Percentiles rank a stretch among this genome's conserved stretches.
phyloP scores from a whole-genome alignment of 2,888 invertebrate genomes.

The Cremastinae sp. region DNA sequence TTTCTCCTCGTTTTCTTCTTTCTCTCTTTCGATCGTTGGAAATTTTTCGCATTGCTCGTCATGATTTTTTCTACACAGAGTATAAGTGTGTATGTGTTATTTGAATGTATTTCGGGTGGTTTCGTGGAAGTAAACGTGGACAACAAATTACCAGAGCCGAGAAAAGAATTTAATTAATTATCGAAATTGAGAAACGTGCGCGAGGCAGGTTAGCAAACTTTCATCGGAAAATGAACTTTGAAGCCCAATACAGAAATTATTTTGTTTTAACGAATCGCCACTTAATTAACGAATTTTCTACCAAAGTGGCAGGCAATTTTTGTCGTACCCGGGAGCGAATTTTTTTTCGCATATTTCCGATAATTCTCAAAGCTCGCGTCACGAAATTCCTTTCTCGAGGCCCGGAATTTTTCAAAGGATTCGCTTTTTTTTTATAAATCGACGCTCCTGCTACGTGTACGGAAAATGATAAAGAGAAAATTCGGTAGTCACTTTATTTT shows the following conservation, averaged over 20 bases:
- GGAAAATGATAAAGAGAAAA: slow-evolving; percentile 40
- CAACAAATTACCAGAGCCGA: background rate
- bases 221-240: too few species aligned
- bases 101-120: background rate
- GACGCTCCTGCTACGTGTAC: slow-evolving; percentile 6
- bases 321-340: background rate
- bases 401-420: background rate
- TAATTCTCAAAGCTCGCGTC: background rate
- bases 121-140: background rate
- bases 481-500: slow-evolving; percentile 31
- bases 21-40: slow-evolving; percentile 19
- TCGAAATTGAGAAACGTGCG: too few species aligned
- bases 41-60: slow-evolving; percentile 48
- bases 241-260: too few species aligned
- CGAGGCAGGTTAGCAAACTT: too few species aligned
- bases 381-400: background rate
- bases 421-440: background rate
- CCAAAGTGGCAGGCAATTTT: background rate
- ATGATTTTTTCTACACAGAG: slow-evolving; percentile 64
- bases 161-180: too few species aligned
- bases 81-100: slow-evolving; percentile 44
- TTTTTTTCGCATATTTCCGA: background rate
- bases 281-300: background rate
- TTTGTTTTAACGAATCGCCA: background rate
- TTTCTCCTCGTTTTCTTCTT: slow-evolving; percentile 1